These are phyloP conservation scores for Spongilla lacustris DNA, from an alignment of 37 sponge, comb jelly and placozoan genomes.

Conservation along the genomic window DNA sequence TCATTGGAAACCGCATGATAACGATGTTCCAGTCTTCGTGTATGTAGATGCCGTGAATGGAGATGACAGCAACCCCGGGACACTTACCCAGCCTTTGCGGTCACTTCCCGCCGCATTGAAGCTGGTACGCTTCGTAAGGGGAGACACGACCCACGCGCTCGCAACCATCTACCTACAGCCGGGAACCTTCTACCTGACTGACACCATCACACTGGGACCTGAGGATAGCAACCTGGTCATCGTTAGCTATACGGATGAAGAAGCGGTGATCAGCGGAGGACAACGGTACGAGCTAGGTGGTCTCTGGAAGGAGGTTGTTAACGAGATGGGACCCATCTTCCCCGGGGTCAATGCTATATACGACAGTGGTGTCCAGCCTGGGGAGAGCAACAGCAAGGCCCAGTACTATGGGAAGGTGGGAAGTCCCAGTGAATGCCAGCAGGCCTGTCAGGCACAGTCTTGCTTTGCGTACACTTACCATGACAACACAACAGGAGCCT, in stretches of 20 bases:
- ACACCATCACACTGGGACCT: conserved; percentile 9
- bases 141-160: background rate
- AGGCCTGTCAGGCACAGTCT: conserved; percentile 16
- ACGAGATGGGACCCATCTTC: conserved; percentile 16
- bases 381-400: background rate
- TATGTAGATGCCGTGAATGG: conserved; percentile 29
- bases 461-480: conserved; percentile 39
- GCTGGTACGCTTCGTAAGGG: background rate
- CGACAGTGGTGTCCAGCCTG: background rate
- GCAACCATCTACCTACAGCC: conserved; percentile 30
- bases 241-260: conserved; percentile 22
- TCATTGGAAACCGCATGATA: background rate
- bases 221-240: conserved; percentile 42
- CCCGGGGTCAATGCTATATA: background rate
- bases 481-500: conserved; percentile 8
- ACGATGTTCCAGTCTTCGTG: background rate
- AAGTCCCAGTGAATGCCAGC: conserved; percentile 4
- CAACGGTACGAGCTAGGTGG: conserved; percentile 27
- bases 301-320: conserved; percentile 32
- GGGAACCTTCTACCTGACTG: conserved; percentile 26
- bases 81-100: conserved; percentile 24
- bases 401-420: background rate
- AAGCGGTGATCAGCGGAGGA: conserved; percentile 56
- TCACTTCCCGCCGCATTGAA: conserved; percentile 19
- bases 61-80: conserved; percentile 39